Evolutionary conservation across 2,797 vertebrate species (phyloP), one percentile per base, ranked within the genome.

Genomic region (Gobionotothen gibberifrons): DNA sequence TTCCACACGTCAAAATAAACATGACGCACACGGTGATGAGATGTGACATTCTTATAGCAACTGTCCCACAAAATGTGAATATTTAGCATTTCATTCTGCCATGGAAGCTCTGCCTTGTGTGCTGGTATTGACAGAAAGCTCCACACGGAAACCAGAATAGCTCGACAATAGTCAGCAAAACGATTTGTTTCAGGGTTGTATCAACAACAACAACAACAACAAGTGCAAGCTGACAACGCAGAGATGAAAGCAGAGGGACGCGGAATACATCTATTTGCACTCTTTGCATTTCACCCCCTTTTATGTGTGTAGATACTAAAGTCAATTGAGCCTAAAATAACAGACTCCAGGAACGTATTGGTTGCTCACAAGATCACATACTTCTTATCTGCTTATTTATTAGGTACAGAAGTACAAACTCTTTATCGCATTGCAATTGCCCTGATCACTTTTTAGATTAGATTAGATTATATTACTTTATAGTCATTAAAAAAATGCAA

Each of bases 271-370:
- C 5, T 43, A 6, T 4, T 16, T 6, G 5, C 39, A 1, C 7
- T 26, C 12, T 16, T 32, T 61, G 44, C 12, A 29, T 39, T 8
- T 53, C 32, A 29, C 39, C 15, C 17, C 16, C 29, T 4, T 6
- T 54, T 42, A 22, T 9, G 10, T 32, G 40, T 16, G 0, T 32
- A 55, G 4, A 43, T 58, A 57, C 32, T 47, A 32, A 63, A 63
- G 52, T 52, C 22, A 15, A 59, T 9, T 55, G 46, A 84, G 39
- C 14, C 29, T 42, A 72, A 72, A 63, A 62, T 44, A 71, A 26
- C 39, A 36, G 12, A 47, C 16, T 49, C 14, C 8, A 26, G 19
- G 22, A 58, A 13, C 32, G 26, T 4, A 56, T n/a, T 8, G 12
- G 22, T 26, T 43, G 21, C 17, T 58, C 19, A 46, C 29, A 62